Evolutionary conservation across 2,797 vertebrate genomes (phyloP).

Genomic region (Neomorphus geoffroyi): DNA sequence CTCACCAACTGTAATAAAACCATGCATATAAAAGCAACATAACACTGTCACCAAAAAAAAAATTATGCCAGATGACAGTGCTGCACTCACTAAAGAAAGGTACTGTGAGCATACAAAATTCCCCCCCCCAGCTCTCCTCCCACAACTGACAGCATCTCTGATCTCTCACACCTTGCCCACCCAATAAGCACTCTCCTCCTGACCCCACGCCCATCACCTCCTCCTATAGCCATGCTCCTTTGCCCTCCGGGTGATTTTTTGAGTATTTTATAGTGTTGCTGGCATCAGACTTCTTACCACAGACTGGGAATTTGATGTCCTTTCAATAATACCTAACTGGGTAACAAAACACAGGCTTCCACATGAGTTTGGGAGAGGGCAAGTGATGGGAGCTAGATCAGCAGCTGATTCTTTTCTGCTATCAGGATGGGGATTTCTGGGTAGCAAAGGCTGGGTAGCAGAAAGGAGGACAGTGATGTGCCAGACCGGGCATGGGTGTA

Average conservation of each 20-base stretch:
- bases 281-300: neutral
- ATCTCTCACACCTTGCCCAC: neutral
- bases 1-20: neutral
- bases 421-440: neutral
- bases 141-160: neutral
- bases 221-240: neutral
- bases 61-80: neutral
- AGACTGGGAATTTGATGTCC: neutral
- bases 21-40: neutral
- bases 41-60: neutral
- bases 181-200: neutral
- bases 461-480: neutral
- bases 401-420: neutral
- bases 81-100: neutral
- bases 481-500: neutral
- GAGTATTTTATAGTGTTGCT: neutral
- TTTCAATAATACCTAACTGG: neutral
- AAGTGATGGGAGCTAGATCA: neutral
- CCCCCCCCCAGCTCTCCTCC: neutral
- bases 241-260: neutral
- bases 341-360: neutral
- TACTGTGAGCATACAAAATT: neutral
- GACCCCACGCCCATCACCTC: neutral
- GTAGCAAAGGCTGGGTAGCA: neutral
- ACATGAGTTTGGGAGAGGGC: neutral